These are phyloP conservation scores for Amphipoea lucens DNA, from an alignment of 2,888 invertebrate species.

Conservation along the genomic window DNA sequence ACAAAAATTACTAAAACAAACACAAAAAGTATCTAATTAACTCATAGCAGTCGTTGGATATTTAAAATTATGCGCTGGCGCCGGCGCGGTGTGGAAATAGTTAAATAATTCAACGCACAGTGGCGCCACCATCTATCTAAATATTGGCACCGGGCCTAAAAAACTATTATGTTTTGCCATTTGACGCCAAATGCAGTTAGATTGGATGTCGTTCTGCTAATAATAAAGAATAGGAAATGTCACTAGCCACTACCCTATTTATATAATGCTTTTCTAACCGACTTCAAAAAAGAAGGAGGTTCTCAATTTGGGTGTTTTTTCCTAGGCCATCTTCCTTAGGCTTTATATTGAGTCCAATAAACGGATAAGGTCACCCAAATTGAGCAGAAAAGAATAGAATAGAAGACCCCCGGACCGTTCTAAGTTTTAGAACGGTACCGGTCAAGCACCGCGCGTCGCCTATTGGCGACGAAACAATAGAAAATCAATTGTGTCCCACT, in stretches of 20 bases:
- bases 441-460: no score
- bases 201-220: constrained; percentile 38
- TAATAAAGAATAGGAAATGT: constrained; percentile 32
- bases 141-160: constrained; percentile 71
- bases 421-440: no score
- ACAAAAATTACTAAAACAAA: constrained; percentile 41
- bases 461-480: no score
- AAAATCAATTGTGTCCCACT: no score
- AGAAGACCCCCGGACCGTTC: neutral
- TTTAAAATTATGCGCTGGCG: constrained; percentile 51
- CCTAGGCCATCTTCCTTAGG: neutral
- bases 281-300: no score
- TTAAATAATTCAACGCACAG: constrained; percentile 60
- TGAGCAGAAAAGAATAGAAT: no score
- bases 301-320: neutral
- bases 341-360: neutral
- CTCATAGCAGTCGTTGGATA: constrained; percentile 22
- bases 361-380: neutral
- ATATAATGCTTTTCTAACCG: neutral
- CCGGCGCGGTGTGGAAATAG: constrained; percentile 47
- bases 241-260: neutral
- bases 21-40: constrained; percentile 39
- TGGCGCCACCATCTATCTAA: constrained; percentile 63
- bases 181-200: constrained; percentile 46
- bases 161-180: constrained; percentile 61